phyloP scores from a whole-genome alignment of 2,888 invertebrate species.

The Entomobrya proxima region DNA sequence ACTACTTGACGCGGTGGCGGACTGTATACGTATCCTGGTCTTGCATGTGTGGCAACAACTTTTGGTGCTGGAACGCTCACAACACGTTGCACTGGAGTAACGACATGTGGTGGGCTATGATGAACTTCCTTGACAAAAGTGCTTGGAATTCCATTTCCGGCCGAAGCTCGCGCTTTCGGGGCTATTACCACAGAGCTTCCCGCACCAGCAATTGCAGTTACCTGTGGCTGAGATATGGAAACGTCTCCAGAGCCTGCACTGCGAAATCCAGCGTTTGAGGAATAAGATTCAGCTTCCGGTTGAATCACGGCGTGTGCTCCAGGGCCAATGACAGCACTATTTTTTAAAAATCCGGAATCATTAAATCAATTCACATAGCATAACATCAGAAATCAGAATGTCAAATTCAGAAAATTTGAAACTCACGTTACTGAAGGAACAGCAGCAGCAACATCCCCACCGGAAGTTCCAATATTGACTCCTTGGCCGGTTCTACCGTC shows the following conservation, averaged over 20 bases:
- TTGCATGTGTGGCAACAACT: slow-evolving; percentile 47
- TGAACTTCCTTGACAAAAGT: slow-evolving; percentile 29
- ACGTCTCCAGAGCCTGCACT: slow-evolving; percentile 55
- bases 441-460: slow-evolving; percentile 70
- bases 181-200: slow-evolving; percentile 69
- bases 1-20: slow-evolving; percentile 45
- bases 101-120: not conserved
- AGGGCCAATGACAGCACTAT: slow-evolving; percentile 74
- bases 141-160: slow-evolving; percentile 38
- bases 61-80: slow-evolving; percentile 15
- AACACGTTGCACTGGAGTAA: slow-evolving; percentile 24
- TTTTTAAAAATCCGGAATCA: no score
- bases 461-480: slow-evolving; percentile 50
- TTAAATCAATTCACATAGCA: no score
- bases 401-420: no score
- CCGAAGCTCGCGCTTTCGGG: slow-evolving; percentile 67
- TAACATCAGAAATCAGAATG: no score
- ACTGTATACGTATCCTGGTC: slow-evolving; percentile 44
- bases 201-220: slow-evolving; percentile 69
- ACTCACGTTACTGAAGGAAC: slow-evolving; percentile 71
- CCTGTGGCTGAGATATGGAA: slow-evolving; percentile 67
- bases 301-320: slow-evolving; percentile 70
- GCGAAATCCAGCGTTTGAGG: slow-evolving; percentile 36
- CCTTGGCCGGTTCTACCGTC: slow-evolving; percentile 53
- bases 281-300: slow-evolving; percentile 70